Evolutionary conservation across 2,888 invertebrate genomes (phyloP), one percentile per base, ranked within the genome.

Genomic region (Atherix ibis): DNA sequence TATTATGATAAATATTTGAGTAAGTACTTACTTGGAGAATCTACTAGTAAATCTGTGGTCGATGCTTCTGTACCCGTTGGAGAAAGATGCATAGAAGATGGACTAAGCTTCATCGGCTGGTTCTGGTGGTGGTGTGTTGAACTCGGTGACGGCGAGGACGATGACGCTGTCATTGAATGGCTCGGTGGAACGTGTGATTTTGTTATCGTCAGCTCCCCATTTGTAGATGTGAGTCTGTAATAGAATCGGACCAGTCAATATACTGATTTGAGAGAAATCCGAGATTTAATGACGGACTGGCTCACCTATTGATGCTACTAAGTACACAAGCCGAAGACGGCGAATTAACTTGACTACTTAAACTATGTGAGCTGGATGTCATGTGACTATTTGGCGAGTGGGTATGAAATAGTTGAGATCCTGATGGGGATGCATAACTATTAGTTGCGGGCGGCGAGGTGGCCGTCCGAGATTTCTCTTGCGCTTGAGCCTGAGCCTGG

Each of bases 1-100:
- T n/a, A n/a, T n/a, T n/a, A n/a, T n/a, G n/a, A n/a, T n/a, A n/a
- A n/a, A n/a, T n/a, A n/a, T n/a, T n/a, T n/a, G n/a, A n/a, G n/a
- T n/a, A n/a, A n/a, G n/a, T 47, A 75, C 81, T 77, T 72, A 85
- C 85, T 82, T 60, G 84, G 82, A 35, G 82, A 82, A 63, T 84
- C 83, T 51, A 79, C 76, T 29, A 83, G 68, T 44, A 83, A 65
- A 64, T 84, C 83, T 28, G 48, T 50, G 27, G 64, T 64, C 12
- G 68, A 67, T 2, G 68, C 67, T 42, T 73, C 77, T 18, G 74
- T 75, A 42, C 70, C 67, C 40, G 61, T 64, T 12, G 70, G 68
- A 26, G 76, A 76, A 28, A 75, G 62, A 46, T 69, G 69, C 33
- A 65, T 64, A 5, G 73, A 71, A 31, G 70, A 65, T 1, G 76